Conservation (phyloP, 2,888 invertebrate genomes). For the Drosophila mulleri region DNA sequence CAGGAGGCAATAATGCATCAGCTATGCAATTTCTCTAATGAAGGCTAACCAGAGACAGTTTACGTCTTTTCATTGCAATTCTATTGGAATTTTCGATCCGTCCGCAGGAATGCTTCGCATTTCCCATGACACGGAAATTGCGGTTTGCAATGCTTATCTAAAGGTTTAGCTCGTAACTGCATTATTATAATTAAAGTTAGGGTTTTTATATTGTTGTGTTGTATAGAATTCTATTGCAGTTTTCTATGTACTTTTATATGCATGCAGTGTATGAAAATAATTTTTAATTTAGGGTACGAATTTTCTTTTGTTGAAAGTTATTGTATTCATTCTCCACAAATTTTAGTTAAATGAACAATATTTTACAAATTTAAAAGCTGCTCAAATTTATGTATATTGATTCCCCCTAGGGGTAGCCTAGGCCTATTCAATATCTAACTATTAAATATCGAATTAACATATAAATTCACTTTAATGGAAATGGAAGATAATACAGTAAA, state of each 20-base stretch:
- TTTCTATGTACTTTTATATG: background rate
- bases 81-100: background rate
- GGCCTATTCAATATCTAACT: too few relatives aligned
- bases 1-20: background rate
- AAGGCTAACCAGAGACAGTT: background rate
- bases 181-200: background rate
- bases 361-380: too few relatives aligned
- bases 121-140: constrained; percentile 6
- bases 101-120: constrained; percentile 3
- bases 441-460: too few relatives aligned
- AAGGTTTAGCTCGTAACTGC: background rate
- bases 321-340: too few relatives aligned
- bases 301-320: too few relatives aligned
- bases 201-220: background rate
- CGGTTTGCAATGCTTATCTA: constrained; percentile 4
- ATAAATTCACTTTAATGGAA: too few relatives aligned
- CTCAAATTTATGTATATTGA: too few relatives aligned
- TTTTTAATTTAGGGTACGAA: background rate
- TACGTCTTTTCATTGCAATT: background rate
- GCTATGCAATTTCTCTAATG: constrained; percentile 8
- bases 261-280: background rate
- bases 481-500: too few relatives aligned
- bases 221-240: background rate
- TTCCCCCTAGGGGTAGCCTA: too few relatives aligned
- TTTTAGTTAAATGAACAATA: too few relatives aligned